Percentiles rank a stretch among this genome's conserved stretches.
These are phyloP conservation scores for Sicus ferrugineus DNA, from an alignment of 2,888 invertebrate species.

Conservation along the genomic window DNA sequence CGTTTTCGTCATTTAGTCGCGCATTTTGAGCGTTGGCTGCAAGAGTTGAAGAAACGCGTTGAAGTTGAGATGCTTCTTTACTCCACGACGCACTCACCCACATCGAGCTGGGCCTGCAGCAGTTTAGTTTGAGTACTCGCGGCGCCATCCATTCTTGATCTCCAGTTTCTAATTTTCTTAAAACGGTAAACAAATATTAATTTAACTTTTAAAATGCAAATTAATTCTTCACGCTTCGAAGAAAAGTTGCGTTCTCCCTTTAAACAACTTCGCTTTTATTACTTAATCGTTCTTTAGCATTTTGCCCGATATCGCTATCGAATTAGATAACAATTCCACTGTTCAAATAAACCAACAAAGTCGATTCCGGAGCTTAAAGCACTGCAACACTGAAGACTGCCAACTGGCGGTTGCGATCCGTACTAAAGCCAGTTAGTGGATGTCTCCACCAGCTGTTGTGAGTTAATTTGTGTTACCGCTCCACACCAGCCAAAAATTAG, in stretches of 20 bases:
- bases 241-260: background rate
- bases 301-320: no score
- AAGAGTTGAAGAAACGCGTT: no score
- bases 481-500: no score
- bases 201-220: no score
- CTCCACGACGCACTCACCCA: constrained; percentile 44
- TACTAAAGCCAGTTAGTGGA: no score
- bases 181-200: background rate
- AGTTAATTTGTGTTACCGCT: no score
- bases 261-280: background rate
- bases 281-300: background rate
- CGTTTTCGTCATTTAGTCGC: constrained; percentile 54
- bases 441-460: no score
- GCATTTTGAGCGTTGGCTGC: constrained; percentile 52
- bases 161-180: background rate
- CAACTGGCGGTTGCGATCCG: no score
- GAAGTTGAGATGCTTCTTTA: background rate
- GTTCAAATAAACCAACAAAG: constrained; percentile 2
- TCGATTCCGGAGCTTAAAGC: no score
- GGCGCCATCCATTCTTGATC: background rate
- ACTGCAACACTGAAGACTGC: no score
- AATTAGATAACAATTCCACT: background rate
- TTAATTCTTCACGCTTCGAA: no score
- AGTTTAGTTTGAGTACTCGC: constrained; percentile 35
- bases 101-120: constrained; percentile 49